Evolutionary conservation across 2,113 vertebrate species (phyloP).

Genomic region (Pteruthius melanotis): DNA sequence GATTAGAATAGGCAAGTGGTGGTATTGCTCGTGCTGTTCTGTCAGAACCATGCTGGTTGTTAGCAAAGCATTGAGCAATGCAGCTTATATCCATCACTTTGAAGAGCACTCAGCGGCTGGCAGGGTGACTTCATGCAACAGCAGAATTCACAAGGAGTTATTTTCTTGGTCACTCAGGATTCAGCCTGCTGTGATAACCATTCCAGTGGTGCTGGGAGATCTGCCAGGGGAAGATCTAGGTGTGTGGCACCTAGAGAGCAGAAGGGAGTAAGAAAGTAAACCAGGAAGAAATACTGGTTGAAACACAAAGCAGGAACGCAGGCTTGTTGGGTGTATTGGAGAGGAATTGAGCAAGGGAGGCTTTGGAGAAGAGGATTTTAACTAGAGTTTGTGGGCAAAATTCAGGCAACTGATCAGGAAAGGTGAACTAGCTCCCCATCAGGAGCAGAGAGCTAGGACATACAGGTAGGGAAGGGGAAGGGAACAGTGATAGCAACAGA

Average conservation of each 20-base stretch:
- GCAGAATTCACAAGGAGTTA: not conserved
- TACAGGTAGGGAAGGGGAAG: not conserved
- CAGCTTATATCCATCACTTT: not conserved
- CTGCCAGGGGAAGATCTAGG: not conserved
- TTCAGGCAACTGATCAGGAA: not conserved
- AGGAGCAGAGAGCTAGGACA: not conserved
- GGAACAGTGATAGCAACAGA: not conserved
- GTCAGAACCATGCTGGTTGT: not conserved
- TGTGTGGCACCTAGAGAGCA: not conserved
- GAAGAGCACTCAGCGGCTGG: not conserved
- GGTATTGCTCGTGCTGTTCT: not conserved
- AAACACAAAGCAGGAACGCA: not conserved
- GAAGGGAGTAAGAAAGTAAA: not conserved
- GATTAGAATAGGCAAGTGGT: not conserved
- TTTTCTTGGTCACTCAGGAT: not conserved
- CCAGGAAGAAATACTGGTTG: not conserved
- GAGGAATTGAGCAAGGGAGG: not conserved
- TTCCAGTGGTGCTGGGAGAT: not conserved
- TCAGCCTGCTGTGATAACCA: not conserved
- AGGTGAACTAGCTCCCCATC: not conserved
- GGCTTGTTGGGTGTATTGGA: not conserved
- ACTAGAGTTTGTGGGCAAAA: not conserved
- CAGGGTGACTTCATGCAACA: not conserved
- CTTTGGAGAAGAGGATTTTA: not conserved
- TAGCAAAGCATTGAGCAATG: rapidly evolving